Base-by-base conservation (phyloP, 2,113 vertebrate species). In the Dipodomys stephensi region DNA sequence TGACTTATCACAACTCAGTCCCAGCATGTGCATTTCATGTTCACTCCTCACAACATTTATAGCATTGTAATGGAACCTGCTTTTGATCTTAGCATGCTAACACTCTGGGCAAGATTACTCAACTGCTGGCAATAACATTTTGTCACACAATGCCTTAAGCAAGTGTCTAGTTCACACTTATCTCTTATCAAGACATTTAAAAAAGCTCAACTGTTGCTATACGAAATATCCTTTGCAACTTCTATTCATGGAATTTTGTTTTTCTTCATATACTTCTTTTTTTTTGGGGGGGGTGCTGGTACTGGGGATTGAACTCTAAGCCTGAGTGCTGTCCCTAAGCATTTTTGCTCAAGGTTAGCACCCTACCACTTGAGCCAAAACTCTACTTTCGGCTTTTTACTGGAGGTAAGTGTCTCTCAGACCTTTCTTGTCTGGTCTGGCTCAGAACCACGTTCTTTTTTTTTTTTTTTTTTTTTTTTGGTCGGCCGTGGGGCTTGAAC, bases 221-320 rank as follows among this genome's bases (percentile, higher is more conserved):
- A 67, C 11, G 67, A 68, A 67, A 7, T 80, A 84, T 85, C 57
- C 30, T 91, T 83, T 32, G n/a, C 13, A 79, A 35, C 4, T 60
- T 64, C 30, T 92, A 67, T 16, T 87, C 67, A 64, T 35, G 85
- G 12, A 88, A 79, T 25, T 32, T 15, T 88, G 49, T 15, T 27
- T 88, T 83, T 49, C 88, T 93, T 89, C 62, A 86, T n/a, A n/a
- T n/a, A n/a, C n/a, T n/a, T n/a, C n/a, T 57, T 16, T 57, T 57
- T 57, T 57, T 13, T 4, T n/a, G n/a, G n/a, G n/a, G n/a, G n/a
- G n/a, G n/a, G 12, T 57, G 53, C 4, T 57, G 53, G 53, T 57
- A 57, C 53, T 57, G 49, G 12, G 12, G 8, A 8, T 53, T 53
- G 49, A 53, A 53, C 49, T 53, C 49, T 53, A 53, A 9, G 49